Evolutionary conservation across 2,888 invertebrate species (phyloP), one percentile per base, ranked within the genome.

Genomic region (Sialis fuliginosa): DNA sequence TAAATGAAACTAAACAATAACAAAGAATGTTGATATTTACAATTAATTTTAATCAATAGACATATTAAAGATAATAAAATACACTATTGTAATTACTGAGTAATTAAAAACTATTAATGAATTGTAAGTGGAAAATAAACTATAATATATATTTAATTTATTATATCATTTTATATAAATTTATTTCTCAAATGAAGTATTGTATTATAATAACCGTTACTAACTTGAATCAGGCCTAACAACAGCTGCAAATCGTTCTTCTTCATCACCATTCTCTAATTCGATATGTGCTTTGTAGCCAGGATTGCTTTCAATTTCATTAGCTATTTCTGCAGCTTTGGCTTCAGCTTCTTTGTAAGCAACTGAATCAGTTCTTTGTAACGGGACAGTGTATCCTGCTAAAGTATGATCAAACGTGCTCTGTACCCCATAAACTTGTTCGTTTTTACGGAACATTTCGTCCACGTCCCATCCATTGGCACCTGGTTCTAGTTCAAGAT

Each of bases 361-460:
- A 58, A 86, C 80, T 5, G 89, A 83, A 60, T 95, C 89, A 56
- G 79, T 81, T 58, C 81, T 78, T 60, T 89, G 83, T 57, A 96
- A 68, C 52, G 79, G 84, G 56, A 90, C 77, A 52, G 96, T 96
- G 61, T 97, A 97, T 37, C 90, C 89, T n/a, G 81, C 74, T 55
- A 97, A 67, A 51, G 85, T 82, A 58, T 91, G 87, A 61, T 92
- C 91, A 63, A 88, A 97, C 3, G 90, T 90, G 54, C 92, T 87
- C 58, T 82, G 82, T 7, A 96, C 90, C 47, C 95, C 92, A 65
- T 93, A 95, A 53, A 85, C 77, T 61, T 79, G 77, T 63, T 90
- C 89, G 68, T 96, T 96, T 63, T 83, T 88, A 53, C 82, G 75
- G 68, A 97, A 97, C 96, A 97, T 97, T 55, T 96, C 95, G 64